Evolutionary conservation across 2,797 vertebrate genomes (phyloP).

Genomic region (Oreochromis grahami): DNA sequence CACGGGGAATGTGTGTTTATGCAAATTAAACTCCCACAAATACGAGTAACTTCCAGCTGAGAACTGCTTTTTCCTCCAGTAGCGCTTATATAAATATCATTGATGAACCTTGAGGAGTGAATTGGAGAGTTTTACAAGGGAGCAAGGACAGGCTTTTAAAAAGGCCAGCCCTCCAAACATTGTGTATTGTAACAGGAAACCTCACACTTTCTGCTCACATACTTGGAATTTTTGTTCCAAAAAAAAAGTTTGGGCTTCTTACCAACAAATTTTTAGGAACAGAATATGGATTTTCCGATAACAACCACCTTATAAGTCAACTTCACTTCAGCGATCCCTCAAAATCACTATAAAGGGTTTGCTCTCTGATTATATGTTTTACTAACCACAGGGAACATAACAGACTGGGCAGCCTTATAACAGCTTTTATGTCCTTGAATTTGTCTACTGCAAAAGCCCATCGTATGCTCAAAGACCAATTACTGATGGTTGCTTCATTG

Average conservation of each 20-base stretch:
- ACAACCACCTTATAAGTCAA: constrained; percentile 46
- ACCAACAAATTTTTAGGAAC: constrained; percentile 40
- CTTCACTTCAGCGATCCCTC: constrained; percentile 37
- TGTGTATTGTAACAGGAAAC: constrained; percentile 25
- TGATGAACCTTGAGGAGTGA: constrained; percentile 11
- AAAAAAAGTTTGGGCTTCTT: constrained; percentile 3
- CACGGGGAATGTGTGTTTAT: constrained; percentile 27
- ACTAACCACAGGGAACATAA: constrained; percentile 36
- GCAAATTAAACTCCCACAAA: not conserved
- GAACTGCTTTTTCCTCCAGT: constrained; percentile 21
- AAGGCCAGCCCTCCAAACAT: not conserved
- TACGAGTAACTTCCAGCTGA: not conserved
- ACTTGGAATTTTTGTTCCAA: constrained; percentile 16
- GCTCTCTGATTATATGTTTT: constrained; percentile 36
- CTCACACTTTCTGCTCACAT: constrained; percentile 13
- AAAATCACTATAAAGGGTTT: constrained; percentile 42
- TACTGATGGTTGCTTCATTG: constrained; percentile 68
- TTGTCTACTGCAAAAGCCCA: constrained; percentile 39
- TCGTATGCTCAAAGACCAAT: constrained; percentile 62
- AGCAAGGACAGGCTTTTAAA: constrained; percentile 12
- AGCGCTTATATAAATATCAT: constrained; percentile 34
- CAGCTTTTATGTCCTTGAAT: constrained; percentile 57
- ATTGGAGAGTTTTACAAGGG: constrained; percentile 2
- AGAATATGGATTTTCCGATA: constrained; percentile 56
- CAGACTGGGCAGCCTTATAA: constrained; percentile 29